A percentile compares a stretch with the other conserved stretches of the same genome.
phyloP scores from a whole-genome alignment of 1,140 invertebrate species.

The Eubasilissa regina region DNA sequence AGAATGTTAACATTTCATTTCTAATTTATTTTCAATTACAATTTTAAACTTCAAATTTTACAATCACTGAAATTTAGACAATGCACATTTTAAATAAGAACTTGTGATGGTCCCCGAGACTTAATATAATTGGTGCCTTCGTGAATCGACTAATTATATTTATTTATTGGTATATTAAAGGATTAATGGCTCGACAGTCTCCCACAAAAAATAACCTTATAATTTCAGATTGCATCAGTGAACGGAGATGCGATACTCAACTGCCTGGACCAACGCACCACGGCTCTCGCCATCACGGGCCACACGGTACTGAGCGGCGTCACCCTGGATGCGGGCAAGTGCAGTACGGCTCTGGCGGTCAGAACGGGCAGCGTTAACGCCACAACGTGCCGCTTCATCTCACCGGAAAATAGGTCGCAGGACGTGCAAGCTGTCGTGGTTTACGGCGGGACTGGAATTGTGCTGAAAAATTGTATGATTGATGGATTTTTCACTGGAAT shows the following conservation, averaged over 20 bases:
- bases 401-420: background rate
- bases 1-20: too few relatives aligned
- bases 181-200: too few relatives aligned
- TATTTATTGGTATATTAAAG: too few relatives aligned
- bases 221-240: constrained; percentile 43
- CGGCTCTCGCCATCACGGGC: constrained; percentile 38
- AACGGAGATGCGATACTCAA: constrained; percentile 9
- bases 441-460: constrained; percentile 8
- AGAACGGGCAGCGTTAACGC: constrained; percentile 16
- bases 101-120: too few relatives aligned
- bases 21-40: too few relatives aligned
- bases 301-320: background rate
- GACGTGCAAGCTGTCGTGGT: constrained; percentile 45
- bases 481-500: constrained; percentile 55
- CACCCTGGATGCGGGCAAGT: constrained; percentile 7
- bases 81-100: too few relatives aligned
- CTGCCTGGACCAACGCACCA: constrained; percentile 42
- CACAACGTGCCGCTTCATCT: constrained; percentile 10
- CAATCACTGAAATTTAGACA: too few relatives aligned
- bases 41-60: too few relatives aligned
- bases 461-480: constrained; percentile 28
- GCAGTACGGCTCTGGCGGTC: constrained; percentile 49
- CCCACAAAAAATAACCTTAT: too few relatives aligned
- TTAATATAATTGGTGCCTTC: too few relatives aligned
- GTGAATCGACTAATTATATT: too few relatives aligned